Conservation (phyloP, 2,113 vertebrate genomes). For the Azemiops feae region DNA sequence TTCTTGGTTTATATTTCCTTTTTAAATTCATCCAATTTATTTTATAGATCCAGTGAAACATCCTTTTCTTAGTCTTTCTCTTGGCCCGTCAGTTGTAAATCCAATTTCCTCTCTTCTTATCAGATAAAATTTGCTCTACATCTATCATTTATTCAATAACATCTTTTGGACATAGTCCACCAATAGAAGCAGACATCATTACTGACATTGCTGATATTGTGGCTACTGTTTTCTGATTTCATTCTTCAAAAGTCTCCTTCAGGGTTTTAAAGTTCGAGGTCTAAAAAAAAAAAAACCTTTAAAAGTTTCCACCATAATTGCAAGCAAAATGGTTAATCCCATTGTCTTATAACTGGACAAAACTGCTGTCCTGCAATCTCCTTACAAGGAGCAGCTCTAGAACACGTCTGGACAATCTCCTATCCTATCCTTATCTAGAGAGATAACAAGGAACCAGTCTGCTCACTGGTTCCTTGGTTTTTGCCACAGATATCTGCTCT, state of each 20-base stretch:
- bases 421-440: not conserved
- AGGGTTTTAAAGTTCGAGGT: not conserved
- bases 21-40: not conserved
- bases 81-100: not conserved
- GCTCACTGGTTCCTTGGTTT: not conserved
- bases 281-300: not conserved
- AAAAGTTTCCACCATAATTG: not conserved
- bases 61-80: not conserved
- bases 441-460: not conserved
- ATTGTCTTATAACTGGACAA: not conserved
- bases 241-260: not conserved
- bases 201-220: no score
- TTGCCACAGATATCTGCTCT: not conserved
- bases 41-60: not conserved
- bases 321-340: not conserved
- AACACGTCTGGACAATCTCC: not conserved
- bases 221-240: not conserved
- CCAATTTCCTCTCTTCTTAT: not conserved
- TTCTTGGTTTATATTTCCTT: not conserved
- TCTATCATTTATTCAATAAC: not conserved
- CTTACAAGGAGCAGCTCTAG: not conserved
- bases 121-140: not conserved
- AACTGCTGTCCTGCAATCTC: not conserved
- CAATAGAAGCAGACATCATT: not conserved
- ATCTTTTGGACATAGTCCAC: not conserved